These are phyloP conservation scores for Lepidonotus clava DNA, from an alignment of 2,888 invertebrate species.

Conservation along the genomic window DNA sequence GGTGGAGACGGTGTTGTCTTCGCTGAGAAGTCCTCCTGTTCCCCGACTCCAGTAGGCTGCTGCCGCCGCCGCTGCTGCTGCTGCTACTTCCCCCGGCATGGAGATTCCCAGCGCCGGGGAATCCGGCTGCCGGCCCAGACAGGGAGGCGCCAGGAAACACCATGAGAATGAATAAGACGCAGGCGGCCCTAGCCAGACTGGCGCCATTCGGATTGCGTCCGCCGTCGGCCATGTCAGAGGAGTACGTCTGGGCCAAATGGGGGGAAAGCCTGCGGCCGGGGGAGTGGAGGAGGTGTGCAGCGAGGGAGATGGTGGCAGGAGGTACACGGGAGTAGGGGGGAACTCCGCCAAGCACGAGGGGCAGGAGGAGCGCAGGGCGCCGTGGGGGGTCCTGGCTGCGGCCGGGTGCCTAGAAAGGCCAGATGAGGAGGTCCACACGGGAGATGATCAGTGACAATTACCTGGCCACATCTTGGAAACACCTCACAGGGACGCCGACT, in stretches of 20 bases:
- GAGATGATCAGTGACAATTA: conserved; percentile 34
- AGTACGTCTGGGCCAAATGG: not conserved
- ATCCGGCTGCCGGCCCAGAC: conserved; percentile 33
- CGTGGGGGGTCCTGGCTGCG: not conserved
- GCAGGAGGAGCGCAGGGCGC: not conserved
- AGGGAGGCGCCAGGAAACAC: conserved; percentile 35
- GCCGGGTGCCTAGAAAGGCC: not conserved
- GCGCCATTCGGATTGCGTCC: conserved; percentile 35
- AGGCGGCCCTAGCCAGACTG: conserved; percentile 45
- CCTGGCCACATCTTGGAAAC: not conserved
- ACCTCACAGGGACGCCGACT: conserved; percentile 11
- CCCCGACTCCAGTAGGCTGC: not conserved
- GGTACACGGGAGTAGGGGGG: not conserved
- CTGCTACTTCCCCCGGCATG: too few relatives aligned
- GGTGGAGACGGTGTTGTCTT: not conserved
- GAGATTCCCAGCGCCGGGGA: not conserved
- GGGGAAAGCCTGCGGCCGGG: not conserved
- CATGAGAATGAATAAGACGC: not conserved
- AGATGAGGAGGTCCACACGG: conserved; percentile 37
- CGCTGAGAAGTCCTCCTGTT: not conserved
- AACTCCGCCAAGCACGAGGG: not conserved
- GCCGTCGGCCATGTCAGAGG: conserved; percentile 43
- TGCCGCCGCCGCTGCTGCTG: too few relatives aligned
- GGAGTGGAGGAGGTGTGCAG: not conserved
- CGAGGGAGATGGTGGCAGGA: not conserved